Evolutionary conservation across 1,140 invertebrate species (phyloP), one percentile per base, ranked within the genome.

Genomic region (Drosophila sp.): DNA sequence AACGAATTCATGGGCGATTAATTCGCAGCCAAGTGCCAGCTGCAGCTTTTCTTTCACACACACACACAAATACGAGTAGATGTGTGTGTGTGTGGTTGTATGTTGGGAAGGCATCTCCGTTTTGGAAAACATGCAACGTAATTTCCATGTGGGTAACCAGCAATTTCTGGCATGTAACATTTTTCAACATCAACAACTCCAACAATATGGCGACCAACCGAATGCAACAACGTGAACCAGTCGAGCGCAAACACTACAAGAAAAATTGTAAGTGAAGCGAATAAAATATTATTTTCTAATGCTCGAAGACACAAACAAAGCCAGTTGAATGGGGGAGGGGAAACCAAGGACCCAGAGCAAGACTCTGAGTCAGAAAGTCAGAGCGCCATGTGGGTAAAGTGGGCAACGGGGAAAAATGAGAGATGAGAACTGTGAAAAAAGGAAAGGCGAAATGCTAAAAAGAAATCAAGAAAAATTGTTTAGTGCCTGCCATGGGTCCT

Each of bases 201-300:
- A 84, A 75, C 82, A 90, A 90, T 85, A 90, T 89, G 85, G 85
- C 81, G 72, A 66, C 72, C 47, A 58, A 54, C 54, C 65, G 11
- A 64, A 35, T 73, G 57, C 38, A 65, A 64, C 73, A 76, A 47
- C 56, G 30, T 66, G 66, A 62, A 44, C 65, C 79, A 79, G 56
- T 50, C 66, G 68, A 89, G 83, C 84, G 83, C 84, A 83, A 87
- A 75, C 79, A 87, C 83, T 80, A 90, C 85, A 89, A 89, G 84
- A 89, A 89, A 89, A 90, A 89, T 89, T 80, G 84, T 68, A 90
- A 89, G 80, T 89, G 85, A 89, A 83, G 84, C 84, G 84, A 84
- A 89, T 89, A 89, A 89, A 89, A 89, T 89, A 89, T 89, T 89
- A 89, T 89, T 89, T 89, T 89, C 84, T 89, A 89, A 89, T 89